phyloP scores from a whole-genome alignment of 2,888 invertebrate genomes.

The Drosophila picticornis region DNA sequence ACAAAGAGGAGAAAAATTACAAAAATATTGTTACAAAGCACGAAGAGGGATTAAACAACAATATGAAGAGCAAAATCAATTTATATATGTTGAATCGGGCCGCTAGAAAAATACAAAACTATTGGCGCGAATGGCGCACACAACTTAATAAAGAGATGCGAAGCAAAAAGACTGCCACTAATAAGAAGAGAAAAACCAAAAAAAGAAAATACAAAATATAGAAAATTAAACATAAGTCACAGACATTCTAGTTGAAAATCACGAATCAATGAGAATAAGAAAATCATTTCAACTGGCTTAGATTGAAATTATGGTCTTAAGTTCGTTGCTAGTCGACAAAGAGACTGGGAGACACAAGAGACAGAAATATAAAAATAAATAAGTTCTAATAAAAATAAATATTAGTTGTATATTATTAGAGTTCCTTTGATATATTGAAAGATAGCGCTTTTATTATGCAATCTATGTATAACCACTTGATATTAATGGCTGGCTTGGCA shows the following conservation, averaged over 20 bases:
- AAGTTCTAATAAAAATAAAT: not conserved
- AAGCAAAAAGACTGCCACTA: not conserved
- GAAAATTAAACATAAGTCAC: not conserved
- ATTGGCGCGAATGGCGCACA: slow-evolving; percentile 74
- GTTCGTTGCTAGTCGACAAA: slow-evolving; percentile 5
- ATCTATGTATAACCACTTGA: not conserved
- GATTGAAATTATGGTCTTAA: slow-evolving; percentile 18
- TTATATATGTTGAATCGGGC: slow-evolving; percentile 83
- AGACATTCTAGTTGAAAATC: not conserved
- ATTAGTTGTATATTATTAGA: not conserved
- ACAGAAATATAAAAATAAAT: not conserved
- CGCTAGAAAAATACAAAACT: slow-evolving; percentile 78
- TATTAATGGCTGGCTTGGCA: not conserved
- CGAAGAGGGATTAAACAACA: slow-evolving; percentile 43
- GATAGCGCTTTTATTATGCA: not conserved
- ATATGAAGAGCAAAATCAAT: slow-evolving; percentile 49
- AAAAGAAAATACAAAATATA: not conserved
- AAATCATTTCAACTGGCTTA: slow-evolving; percentile 17
- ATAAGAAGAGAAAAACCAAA: not conserved
- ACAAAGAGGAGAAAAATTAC: slow-evolving; percentile 70
- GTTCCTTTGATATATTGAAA: not conserved
- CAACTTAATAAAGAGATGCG: not conserved
- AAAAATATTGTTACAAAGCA: slow-evolving; percentile 66
- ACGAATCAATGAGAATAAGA: slow-evolving; percentile 23
- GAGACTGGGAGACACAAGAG: too few relatives aligned